Evolutionary conservation across 2,113 vertebrate species (phyloP), one percentile per base, ranked within the genome.

Genomic region (Melierax canorus): DNA sequence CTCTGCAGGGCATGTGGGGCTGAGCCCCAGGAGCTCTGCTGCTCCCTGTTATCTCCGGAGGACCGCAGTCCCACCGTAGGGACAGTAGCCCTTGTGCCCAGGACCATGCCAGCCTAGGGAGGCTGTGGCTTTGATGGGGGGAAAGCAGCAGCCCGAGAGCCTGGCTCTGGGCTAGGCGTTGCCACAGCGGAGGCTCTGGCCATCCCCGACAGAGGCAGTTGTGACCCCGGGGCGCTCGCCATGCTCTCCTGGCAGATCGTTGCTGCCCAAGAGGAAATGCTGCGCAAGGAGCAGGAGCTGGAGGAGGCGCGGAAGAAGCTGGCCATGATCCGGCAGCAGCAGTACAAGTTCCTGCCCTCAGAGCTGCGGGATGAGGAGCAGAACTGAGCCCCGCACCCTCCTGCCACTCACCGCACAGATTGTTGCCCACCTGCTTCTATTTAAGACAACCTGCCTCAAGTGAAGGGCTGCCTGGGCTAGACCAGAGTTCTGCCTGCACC

Each of bases 311-410:
- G 98, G 76, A 99, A 98, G 97, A 99, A 98, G 97, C 98, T 99
- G 93, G 99, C 99, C 41, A 98, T 98, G 97, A 99, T 99, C 97
- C 90, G 98, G 56, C 98, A 99, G 97, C 99, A 99, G 80, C 99
- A 99, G 97, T 99, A 99, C 96, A 99, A 99, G 97, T 99, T 99
- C 97, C 98, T 99, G 50, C 99, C 99, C 16, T 98, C 99, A 0
- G 99, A 99, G 98, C 98, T 99, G 95, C 98, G 99, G 91, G 99
- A 99, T 5, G 99, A 99, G 83, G 98, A 98, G 90, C 98, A 98
- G 94, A 97, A 98, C 92, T 98, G 97, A 98, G 96, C 82, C 36
- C 45, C 38, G 15, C 3, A 6, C 27, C 59, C 67, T 76, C 27
- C 43, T 2, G 4, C 75, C 3, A 6, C 67, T 66, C 86, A 41